Evolutionary conservation across 2,888 invertebrate genomes (phyloP).

Genomic region (Sinodicranocentrus sp.): DNA sequence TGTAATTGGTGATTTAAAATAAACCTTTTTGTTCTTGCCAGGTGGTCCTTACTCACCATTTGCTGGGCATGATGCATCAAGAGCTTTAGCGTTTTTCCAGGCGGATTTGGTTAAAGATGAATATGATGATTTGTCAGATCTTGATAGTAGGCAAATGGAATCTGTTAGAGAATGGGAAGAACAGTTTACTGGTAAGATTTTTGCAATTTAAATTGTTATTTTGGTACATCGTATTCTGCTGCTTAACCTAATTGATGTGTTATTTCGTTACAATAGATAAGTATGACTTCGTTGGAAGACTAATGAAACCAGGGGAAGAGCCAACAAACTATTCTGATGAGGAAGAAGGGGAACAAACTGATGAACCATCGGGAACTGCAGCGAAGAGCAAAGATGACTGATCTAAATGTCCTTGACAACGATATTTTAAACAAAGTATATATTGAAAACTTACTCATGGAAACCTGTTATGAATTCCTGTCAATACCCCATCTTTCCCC

Average conservation of each 20-base stretch:
- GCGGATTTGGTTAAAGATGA: constrained; percentile 89
- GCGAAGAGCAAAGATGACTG: constrained; percentile 78
- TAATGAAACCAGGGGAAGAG: constrained; percentile 94
- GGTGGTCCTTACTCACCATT: constrained; percentile 97
- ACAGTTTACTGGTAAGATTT: constrained; percentile 93
- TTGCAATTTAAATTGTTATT: constrained; percentile 1
- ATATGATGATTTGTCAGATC: constrained; percentile 97
- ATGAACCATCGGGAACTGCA: constrained; percentile 76
- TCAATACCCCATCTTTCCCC: constrained; percentile 16
- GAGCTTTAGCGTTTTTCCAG: constrained; percentile 96
- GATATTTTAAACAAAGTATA: constrained; percentile 45
- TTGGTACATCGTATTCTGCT: not conserved
- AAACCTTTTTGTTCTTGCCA: constrained; percentile 78
- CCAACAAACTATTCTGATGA: constrained; percentile 95
- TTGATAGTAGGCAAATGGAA: constrained; percentile 95
- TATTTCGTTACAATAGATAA: constrained; percentile 84
- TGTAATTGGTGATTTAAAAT: not conserved
- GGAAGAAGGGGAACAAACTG: constrained; percentile 83
- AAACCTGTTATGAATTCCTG: constrained; percentile 20
- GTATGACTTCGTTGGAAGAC: constrained; percentile 93
- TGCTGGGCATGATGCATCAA: constrained; percentile 96
- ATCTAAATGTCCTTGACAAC: constrained; percentile 50
- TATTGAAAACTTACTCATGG: constrained; percentile 8
- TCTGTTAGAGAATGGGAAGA: constrained; percentile 98
- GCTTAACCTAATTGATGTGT: not conserved